Evolutionary conservation across 2,113 vertebrate species (phyloP), one percentile per base, ranked within the genome.

Genomic region (Caranx ignobilis): DNA sequence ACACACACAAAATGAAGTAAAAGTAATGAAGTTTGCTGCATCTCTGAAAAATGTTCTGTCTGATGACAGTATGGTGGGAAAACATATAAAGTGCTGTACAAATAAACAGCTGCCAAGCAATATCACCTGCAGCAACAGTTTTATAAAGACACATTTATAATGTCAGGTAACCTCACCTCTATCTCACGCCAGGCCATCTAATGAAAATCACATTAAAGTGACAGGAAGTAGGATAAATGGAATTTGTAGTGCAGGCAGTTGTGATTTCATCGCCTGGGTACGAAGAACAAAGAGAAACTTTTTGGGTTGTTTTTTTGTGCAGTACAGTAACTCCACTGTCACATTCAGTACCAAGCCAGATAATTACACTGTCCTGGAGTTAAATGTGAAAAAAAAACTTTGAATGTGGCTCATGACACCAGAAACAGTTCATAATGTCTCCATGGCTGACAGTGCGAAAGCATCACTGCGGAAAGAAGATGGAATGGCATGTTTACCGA

Each of bases 171-270:
- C 41, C 72, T 54, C 59, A 88, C 65, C 77, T 85, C 57, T 69
- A 75, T 82, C 61, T 87, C 69, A 82, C 47, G 65, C 80, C 77
- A 71, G 62, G 77, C 43, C 15, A 87, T 87, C 80, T 82, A 86
- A 86, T 86, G 77, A 71, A 88, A 92, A 90, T 81, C 70, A 74
- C 83, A 90, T 89, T 79, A 90, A 74, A 88, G 85, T 77, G 79
- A 87, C 78, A 82, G 75, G 73, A 79, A 83, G 77, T 59, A 52
- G 67, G 79, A 82, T 89, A 85, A 88, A 59, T 88, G 61, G 82
- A 81, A 87, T 85, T 82, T 84, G 82, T 87, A 43, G 83, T 50
- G 57, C 35, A 41, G 70, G 31, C 21, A 52, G 56, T 57, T 82
- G 71, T n/a, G 68, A 87, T 81, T 83, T 82, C 47, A 88, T 84